Evolutionary conservation across 2,113 vertebrate genomes (phyloP), one percentile per base, ranked within the genome.

Genomic region (Mesembrinibis cayennensis): DNA sequence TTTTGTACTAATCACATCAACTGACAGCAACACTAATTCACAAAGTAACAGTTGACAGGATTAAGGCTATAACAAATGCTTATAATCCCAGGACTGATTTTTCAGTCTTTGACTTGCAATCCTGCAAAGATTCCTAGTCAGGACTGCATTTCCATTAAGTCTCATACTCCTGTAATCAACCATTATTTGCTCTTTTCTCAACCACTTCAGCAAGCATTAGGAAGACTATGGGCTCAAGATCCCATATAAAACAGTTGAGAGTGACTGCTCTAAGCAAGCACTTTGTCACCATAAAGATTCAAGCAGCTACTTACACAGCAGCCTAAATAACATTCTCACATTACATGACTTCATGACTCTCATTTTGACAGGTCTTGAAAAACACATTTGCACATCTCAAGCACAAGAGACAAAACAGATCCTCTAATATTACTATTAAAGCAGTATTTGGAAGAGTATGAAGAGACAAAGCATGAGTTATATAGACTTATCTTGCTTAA

Each of bases 351-450:
- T 76, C 47, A 25, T 34, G 21, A 84, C 78, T 96, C 72, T 55
- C 34, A 36, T 87, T 94, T 61, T 96, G 91, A 93, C 91, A 95
- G 66, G 87, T 93, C 91, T 90, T 85, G 40, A 92, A 93, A 92
- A 74, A 45, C 40, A 78, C 59, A 93, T 76, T 91, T 91, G 69
- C 78, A 95, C 58, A 80, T 90, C 81, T 95, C 70, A 72, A 85
- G 52, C 73, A 87, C 61, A 94, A 87, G 52, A 96, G 70, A 91
- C 77, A 87, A 93, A 96, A 79, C 40, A 91, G 74, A 91, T 82
- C 34, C 61, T 95, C 61, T 85, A 95, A 82, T 52, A 85, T 65
- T 86, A 77, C 25, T 93, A 90, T 77, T 87, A 91, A 85, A 97
- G 84, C 52, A 85, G 49, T 42, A 91, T 69, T 94, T 93, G 23